Conservation (phyloP, 1,140 invertebrate genomes). For the Drosophila pseudoobscura region DNA sequence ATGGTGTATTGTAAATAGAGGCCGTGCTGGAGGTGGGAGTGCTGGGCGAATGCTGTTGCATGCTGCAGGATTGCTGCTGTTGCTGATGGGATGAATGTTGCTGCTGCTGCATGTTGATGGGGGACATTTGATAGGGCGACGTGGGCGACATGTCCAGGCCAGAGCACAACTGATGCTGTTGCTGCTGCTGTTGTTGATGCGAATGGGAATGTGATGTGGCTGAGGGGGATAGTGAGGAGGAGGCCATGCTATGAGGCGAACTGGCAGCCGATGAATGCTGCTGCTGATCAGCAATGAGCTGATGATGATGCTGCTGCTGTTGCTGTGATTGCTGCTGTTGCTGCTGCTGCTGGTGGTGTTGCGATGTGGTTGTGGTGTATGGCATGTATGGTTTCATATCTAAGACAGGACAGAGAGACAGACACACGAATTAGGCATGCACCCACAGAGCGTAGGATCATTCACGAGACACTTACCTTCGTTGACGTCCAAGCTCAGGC, state of each 20-base stretch:
- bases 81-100: slow-evolving; percentile 17
- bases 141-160: slow-evolving; percentile 70
- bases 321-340: slow-evolving; percentile 34
- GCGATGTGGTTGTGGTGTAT: slow-evolving; percentile 53
- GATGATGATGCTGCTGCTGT: slow-evolving; percentile 41
- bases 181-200: slow-evolving; percentile 50
- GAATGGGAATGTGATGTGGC: slow-evolving; percentile 37
- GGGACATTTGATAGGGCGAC: slow-evolving; percentile 66
- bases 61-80: slow-evolving; percentile 66
- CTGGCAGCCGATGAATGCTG: slow-evolving; percentile 66
- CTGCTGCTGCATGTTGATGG: slow-evolving; percentile 69
- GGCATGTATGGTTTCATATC: slow-evolving; percentile 65
- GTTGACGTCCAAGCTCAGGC: slow-evolving; percentile 42
- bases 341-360: slow-evolving; percentile 55
- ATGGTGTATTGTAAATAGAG: slow-evolving; percentile 69
- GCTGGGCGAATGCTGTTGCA: slow-evolving; percentile 63
- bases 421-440: slow-evolving; percentile 78
- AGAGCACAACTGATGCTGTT: slow-evolving; percentile 55
- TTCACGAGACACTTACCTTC: slow-evolving; percentile 54
- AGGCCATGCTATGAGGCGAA: slow-evolving; percentile 70
- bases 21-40: slow-evolving; percentile 57
- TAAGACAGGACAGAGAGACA: slow-evolving; percentile 57
- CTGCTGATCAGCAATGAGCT: slow-evolving; percentile 50
- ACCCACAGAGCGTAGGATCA: slow-evolving; percentile 10
- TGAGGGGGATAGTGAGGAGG: slow-evolving; percentile 65